These are phyloP conservation scores for Gephyroberyx darwinii DNA, from an alignment of 2,797 vertebrate genomes.

Conservation along the genomic window DNA sequence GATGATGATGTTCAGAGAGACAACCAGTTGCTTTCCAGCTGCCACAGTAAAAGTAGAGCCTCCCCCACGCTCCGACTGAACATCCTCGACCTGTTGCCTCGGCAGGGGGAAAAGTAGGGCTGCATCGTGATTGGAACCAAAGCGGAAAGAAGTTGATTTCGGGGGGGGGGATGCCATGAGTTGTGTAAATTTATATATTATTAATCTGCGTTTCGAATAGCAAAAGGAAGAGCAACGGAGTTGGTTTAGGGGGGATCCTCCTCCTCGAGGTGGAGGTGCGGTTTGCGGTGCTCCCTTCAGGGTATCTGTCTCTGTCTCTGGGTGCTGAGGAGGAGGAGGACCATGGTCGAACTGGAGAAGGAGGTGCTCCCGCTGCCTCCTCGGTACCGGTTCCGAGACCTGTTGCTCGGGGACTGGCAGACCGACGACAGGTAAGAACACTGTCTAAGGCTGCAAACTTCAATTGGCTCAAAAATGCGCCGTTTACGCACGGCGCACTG, in stretches of 20 bases:
- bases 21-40: slow-evolving; percentile 80
- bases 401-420: slow-evolving; percentile 90
- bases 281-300: slow-evolving; percentile 43
- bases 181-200: slow-evolving; percentile 42
- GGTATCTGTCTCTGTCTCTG: slow-evolving; percentile 51
- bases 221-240: slow-evolving; percentile 57
- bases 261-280: slow-evolving; percentile 57
- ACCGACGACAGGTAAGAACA: slow-evolving; percentile 83
- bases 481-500: slow-evolving; percentile 72
- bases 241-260: slow-evolving; percentile 52
- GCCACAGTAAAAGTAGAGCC: slow-evolving; percentile 68
- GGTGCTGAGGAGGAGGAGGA: slow-evolving; percentile 61
- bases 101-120: slow-evolving; percentile 52
- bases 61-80: slow-evolving; percentile 62
- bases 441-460: slow-evolving; percentile 8
- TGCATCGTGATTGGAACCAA: slow-evolving; percentile 15
- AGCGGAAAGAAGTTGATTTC: slow-evolving; percentile 33
- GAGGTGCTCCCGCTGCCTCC: slow-evolving; percentile 86
- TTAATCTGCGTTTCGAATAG: slow-evolving; percentile 63
- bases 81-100: slow-evolving; percentile 77
- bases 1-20: slow-evolving; percentile 63
- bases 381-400: slow-evolving; percentile 88
- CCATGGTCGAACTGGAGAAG: slow-evolving; percentile 86
- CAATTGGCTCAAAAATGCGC: neutral
- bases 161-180: slow-evolving; percentile 57